A percentile compares a stretch with the other conserved stretches of the same genome.
Evolutionary conservation across 2,113 vertebrate species (phyloP).

Genomic region (Oxyura jamaicensis): DNA sequence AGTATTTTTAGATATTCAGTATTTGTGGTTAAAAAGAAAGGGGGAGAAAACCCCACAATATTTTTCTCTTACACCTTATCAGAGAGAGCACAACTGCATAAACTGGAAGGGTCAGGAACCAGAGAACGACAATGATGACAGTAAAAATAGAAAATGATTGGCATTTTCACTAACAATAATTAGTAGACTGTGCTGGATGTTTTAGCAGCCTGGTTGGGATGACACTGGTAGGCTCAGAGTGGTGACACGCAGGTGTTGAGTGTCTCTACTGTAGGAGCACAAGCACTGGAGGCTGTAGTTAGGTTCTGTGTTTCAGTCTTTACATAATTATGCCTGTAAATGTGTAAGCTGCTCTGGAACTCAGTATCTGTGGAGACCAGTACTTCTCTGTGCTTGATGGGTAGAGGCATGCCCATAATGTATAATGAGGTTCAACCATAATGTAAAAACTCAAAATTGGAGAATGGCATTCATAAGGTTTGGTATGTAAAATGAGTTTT

Average conservation of each 20-base stretch:
- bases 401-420: accelerated
- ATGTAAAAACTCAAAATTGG: not conserved
- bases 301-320: not conserved
- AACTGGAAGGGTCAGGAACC: slow-evolving; percentile 16
- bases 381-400: not conserved
- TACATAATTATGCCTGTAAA: not conserved
- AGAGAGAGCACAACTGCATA: not conserved
- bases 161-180: not conserved
- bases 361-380: not conserved
- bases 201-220: not conserved
- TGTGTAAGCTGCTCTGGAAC: not conserved
- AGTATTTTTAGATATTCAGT: not conserved
- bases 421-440: not conserved
- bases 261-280: accelerated
- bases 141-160: slow-evolving; percentile 53
- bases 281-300: not conserved
- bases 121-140: slow-evolving; percentile 29
- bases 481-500: not conserved
- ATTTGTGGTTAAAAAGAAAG: not conserved
- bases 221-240: not conserved
- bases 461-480: not conserved
- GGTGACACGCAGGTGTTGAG: not conserved
- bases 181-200: not conserved
- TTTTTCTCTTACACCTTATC: not conserved
- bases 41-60: not conserved